phyloP scores from a whole-genome alignment of 2,888 invertebrate genomes.

The Proisotoma minuta region DNA sequence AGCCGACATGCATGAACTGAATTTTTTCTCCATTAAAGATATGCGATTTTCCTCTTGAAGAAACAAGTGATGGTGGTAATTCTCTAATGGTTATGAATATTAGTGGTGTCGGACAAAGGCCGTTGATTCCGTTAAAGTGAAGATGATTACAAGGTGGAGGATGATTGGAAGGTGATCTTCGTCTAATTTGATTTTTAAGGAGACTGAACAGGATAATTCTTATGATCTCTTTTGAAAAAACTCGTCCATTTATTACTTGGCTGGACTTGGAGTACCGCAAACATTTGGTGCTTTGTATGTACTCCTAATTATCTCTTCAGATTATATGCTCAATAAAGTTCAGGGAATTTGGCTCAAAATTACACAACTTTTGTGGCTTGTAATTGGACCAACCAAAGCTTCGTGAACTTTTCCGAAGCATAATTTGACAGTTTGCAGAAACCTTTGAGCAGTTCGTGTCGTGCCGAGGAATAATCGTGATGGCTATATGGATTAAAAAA shows the following conservation, averaged over 20 bases:
- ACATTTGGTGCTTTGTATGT: slow-evolving; percentile 9
- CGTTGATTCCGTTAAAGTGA: slow-evolving; percentile 43
- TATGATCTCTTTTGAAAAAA: slow-evolving; percentile 9
- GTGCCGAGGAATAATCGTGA: slow-evolving; percentile 47
- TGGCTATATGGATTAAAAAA: slow-evolving; percentile 47
- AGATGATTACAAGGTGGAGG: slow-evolving; percentile 45
- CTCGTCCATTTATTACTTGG: slow-evolving; percentile 15
- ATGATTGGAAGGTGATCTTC: slow-evolving; percentile 43
- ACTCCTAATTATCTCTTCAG: slow-evolving; percentile 10
- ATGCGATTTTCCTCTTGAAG: no score
- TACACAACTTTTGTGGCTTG: no score
- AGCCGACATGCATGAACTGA: no score
- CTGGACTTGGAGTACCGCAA: no score
- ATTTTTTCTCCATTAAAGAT: no score
- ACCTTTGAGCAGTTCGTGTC: slow-evolving; percentile 38
- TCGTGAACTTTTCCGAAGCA: slow-evolving; percentile 1
- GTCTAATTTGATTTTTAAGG: slow-evolving; percentile 45
- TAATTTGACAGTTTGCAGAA: slow-evolving; percentile 21
- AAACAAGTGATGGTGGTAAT: no score
- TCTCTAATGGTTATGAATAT: background rate
- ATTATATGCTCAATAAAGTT: slow-evolving; percentile 10
- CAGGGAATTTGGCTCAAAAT: no score
- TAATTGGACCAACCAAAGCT: background rate
- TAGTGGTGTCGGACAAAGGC: slow-evolving; percentile 17
- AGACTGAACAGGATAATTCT: slow-evolving; percentile 7